phyloP scores from a whole-genome alignment of 2,888 invertebrate species.

The Schizotus pectinicornis region DNA sequence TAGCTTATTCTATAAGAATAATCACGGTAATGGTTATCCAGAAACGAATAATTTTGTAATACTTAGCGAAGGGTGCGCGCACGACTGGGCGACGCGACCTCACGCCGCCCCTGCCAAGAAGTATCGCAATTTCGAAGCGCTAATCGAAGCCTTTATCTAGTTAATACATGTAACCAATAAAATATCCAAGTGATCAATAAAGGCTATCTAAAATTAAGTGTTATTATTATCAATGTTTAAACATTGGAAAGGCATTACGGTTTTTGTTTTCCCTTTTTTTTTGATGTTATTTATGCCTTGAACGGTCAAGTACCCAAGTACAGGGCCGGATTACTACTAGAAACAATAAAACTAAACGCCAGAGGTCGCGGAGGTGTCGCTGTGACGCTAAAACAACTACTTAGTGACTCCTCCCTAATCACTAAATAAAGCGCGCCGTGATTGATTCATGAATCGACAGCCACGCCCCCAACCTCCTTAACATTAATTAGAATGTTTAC shows the following conservation, averaged over 20 bases:
- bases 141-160: constrained; percentile 19
- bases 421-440: too few species aligned
- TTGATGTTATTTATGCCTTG: constrained; percentile 23
- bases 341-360: background rate
- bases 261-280: constrained; percentile 1
- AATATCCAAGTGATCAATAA: constrained; percentile 21
- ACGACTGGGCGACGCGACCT: background rate
- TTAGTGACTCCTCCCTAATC: too few species aligned
- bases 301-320: background rate
- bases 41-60: constrained; percentile 39
- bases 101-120: too few species aligned
- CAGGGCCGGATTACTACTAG: background rate
- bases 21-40: constrained; percentile 39
- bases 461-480: too few species aligned
- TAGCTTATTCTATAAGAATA: constrained; percentile 53
- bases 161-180: constrained; percentile 14
- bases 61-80: constrained; percentile 25
- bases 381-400: too few species aligned
- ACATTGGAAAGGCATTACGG: constrained; percentile 20
- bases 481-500: too few species aligned
- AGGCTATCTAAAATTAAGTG: constrained; percentile 20
- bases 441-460: too few species aligned
- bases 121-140: too few species aligned
- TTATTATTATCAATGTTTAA: constrained; percentile 17
- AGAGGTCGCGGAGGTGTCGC: too few species aligned